Base-by-base conservation (phyloP, 2,113 vertebrate species). In the Cyphomyrus discorhynchus region DNA sequence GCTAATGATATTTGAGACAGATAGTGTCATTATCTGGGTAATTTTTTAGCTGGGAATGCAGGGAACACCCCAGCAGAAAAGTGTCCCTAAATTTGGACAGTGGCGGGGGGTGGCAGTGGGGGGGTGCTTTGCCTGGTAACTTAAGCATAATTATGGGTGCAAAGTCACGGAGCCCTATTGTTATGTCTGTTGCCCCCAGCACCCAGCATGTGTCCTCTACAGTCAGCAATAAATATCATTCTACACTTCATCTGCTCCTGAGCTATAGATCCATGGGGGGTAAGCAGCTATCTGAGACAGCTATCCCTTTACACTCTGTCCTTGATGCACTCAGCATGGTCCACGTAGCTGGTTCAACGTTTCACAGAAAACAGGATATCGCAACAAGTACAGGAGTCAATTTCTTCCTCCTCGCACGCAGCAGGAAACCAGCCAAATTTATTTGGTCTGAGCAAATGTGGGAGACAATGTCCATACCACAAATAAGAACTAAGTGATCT, bases 1-100 rank as follows among this genome's bases (percentile, higher is more conserved):
- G 17, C 47, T 86, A 77, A 74, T 90, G 83, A 49, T 56, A 27
- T 42, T 58, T 6, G 4, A 89, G 90, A 86, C 53, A 46, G 82
- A 88, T 86, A 24, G 35, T 35, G 47, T 31, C 56, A 86, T 89
- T 58, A 27, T 53, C 74, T 19, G 50, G 27, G 66, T 15, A 15
- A 42, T 7, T 42, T 80, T 80, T 35, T 35, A 39, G 74, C 52
- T 45, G 31, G 13, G 66, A 87, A 24, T 62, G 85, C 62, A 42
- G 85, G 85, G 56, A 47, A 42, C 17, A 46, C 82, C 19, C 82
- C 46, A 39, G 15, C 74, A 49, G 83, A 50, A 13, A 13, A 50
- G 35, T 80, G 17, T 24, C 6, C 53, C 62, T 45, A 35, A 56
- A 70, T 70, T 35, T 52, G 42, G 58, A 27, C 6, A 24, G 17